Percentiles rank a stretch among this genome's conserved stretches.
Conservation (phyloP, 1,140 invertebrate genomes). For the Pseudomyrmex pallidus region DNA sequence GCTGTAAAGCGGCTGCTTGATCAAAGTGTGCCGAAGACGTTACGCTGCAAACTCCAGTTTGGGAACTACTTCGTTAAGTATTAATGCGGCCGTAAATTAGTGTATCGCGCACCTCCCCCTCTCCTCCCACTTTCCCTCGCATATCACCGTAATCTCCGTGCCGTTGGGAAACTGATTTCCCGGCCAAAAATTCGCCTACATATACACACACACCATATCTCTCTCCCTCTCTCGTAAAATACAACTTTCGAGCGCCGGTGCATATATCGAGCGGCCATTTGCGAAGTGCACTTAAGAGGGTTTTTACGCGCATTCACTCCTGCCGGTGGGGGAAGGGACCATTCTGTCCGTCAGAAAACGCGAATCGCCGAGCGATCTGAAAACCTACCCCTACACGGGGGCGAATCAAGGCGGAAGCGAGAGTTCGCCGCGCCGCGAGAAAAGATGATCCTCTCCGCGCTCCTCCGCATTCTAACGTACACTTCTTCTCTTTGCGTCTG, state of each 20-base stretch:
- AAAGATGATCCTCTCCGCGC: constrained; percentile 34
- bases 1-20: constrained; percentile 31
- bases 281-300: constrained; percentile 45
- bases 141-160: constrained; percentile 42
- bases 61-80: constrained; percentile 53
- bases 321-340: background rate
- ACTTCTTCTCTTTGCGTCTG: constrained; percentile 70
- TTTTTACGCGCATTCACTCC: constrained; percentile 13
- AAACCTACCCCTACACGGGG: constrained; percentile 9
- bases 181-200: background rate
- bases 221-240: background rate
- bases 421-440: constrained; percentile 16
- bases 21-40: constrained; percentile 47
- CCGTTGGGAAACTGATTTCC: constrained; percentile 48
- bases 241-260: constrained; percentile 2
- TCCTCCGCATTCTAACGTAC: constrained; percentile 60
- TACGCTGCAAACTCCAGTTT: constrained; percentile 33
- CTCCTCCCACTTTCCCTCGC: background rate
- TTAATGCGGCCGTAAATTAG: constrained; percentile 51
- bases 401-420: constrained; percentile 28
- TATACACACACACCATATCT: background rate
- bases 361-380: constrained; percentile 47
- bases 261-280: constrained; percentile 36
- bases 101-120: constrained; percentile 9
- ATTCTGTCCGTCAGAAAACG: constrained; percentile 28